phyloP scores from a whole-genome alignment of 2,797 vertebrate species.

The Cyprinella venusta region DNA sequence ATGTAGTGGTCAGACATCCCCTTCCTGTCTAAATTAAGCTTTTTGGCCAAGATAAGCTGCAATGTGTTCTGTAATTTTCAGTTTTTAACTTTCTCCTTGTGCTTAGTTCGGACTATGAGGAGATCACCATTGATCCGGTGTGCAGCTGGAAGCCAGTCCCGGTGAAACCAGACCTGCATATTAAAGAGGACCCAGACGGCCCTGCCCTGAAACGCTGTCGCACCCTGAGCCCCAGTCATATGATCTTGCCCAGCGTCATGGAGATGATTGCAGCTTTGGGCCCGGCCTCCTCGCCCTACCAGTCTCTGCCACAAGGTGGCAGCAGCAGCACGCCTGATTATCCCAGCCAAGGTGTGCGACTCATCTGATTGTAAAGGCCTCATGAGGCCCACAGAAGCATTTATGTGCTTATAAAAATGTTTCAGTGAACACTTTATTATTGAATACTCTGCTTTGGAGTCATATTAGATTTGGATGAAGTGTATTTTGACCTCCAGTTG shows the following conservation, averaged over 20 bases:
- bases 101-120: constrained; percentile 89
- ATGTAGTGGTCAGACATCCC: background rate
- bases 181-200: constrained; percentile 93
- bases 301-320: constrained; percentile 74
- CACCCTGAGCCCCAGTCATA: constrained; percentile 91
- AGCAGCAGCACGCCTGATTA: constrained; percentile 80
- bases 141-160: constrained; percentile 96
- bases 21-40: background rate
- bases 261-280: constrained; percentile 94
- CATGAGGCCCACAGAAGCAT: background rate
- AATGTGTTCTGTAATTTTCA: background rate
- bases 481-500: background rate
- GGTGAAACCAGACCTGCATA: constrained; percentile 88
- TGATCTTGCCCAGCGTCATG: constrained; percentile 95
- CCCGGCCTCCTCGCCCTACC: constrained; percentile 83
- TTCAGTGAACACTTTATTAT: background rate
- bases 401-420: background rate
- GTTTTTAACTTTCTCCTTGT: constrained; percentile 1
- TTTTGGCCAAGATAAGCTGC: background rate
- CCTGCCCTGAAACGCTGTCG: constrained; percentile 91
- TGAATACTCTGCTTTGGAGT: background rate
- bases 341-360: constrained; percentile 74
- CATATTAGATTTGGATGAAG: background rate
- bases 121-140: constrained; percentile 95
- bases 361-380: background rate